These are phyloP conservation scores for Drosophila limbata DNA, from an alignment of 2,888 invertebrate species.

Conservation along the genomic window DNA sequence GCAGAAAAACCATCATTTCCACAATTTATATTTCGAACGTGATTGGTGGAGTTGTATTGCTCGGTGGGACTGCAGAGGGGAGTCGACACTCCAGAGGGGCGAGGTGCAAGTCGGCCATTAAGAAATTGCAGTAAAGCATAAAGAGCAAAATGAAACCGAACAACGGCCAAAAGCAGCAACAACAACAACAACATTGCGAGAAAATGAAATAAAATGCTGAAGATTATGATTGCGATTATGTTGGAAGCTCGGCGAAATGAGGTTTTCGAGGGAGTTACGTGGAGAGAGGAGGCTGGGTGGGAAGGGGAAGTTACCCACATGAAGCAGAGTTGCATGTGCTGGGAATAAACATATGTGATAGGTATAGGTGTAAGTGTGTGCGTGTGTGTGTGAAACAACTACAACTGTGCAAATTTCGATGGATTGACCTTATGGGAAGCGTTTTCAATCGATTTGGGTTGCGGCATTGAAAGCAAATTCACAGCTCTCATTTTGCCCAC, in stretches of 20 bases:
- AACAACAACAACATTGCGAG: slow-evolving; percentile 65
- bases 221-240: slow-evolving; percentile 83
- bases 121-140: slow-evolving; percentile 79
- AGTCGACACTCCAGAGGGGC: neutral
- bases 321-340: slow-evolving; percentile 21
- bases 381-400: slow-evolving; percentile 4
- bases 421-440: slow-evolving; percentile 50
- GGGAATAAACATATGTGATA: slow-evolving; percentile 23
- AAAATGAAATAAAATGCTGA: slow-evolving; percentile 83
- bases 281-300: neutral
- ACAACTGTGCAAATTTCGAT: slow-evolving; percentile 1
- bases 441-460: slow-evolving; percentile 35
- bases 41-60: slow-evolving; percentile 73
- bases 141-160: slow-evolving; percentile 75
- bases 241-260: slow-evolving; percentile 60
- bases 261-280: slow-evolving; percentile 34
- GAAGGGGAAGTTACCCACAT: neutral
- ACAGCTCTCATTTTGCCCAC: slow-evolving; percentile 4
- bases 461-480: slow-evolving; percentile 28
- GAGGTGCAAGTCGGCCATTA: slow-evolving; percentile 71
- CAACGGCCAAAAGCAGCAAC: slow-evolving; percentile 41
- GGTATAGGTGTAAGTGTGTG: neutral
- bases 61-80: neutral
- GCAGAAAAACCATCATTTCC: slow-evolving; percentile 84
- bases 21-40: slow-evolving; percentile 86